phyloP scores from a whole-genome alignment of 2,797 vertebrate genomes.

The Ptychobarbus kaznakovi region DNA sequence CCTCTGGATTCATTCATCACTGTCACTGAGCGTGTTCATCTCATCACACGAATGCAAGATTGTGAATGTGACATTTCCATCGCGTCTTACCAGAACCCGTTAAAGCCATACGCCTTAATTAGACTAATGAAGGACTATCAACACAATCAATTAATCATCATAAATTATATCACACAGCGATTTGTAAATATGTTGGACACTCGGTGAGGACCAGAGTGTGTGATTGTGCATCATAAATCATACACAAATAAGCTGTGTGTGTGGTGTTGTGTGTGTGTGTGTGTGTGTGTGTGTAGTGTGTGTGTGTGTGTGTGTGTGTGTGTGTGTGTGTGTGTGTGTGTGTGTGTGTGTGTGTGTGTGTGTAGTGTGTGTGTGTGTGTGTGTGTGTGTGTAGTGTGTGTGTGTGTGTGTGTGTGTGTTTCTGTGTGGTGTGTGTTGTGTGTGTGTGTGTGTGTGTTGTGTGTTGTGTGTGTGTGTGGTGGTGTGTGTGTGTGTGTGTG shows the following conservation, averaged over 20 bases:
- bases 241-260: not conserved
- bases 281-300: no score
- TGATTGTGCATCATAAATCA: slow-evolving; percentile 33
- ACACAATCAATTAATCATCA: slow-evolving; percentile 43
- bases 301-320: no score
- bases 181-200: slow-evolving; percentile 5
- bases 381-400: no score
- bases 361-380: no score
- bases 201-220: slow-evolving; percentile 1
- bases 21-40: slow-evolving; percentile 11
- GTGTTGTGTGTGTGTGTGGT: no score
- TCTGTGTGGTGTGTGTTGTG: no score
- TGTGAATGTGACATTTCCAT: slow-evolving; percentile 33
- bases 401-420: no score
- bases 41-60: not conserved
- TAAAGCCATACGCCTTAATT: slow-evolving; percentile 21
- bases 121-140: slow-evolving; percentile 32
- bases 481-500: no score
- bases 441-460: no score
- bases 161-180: not conserved
- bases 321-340: no score
- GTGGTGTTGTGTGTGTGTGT: no score
- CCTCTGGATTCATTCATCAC: slow-evolving; percentile 7
- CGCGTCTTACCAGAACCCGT: slow-evolving; percentile 5
- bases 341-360: no score